Conservation (phyloP, 2,113 vertebrate species). For the Pteropus alecto region DNA sequence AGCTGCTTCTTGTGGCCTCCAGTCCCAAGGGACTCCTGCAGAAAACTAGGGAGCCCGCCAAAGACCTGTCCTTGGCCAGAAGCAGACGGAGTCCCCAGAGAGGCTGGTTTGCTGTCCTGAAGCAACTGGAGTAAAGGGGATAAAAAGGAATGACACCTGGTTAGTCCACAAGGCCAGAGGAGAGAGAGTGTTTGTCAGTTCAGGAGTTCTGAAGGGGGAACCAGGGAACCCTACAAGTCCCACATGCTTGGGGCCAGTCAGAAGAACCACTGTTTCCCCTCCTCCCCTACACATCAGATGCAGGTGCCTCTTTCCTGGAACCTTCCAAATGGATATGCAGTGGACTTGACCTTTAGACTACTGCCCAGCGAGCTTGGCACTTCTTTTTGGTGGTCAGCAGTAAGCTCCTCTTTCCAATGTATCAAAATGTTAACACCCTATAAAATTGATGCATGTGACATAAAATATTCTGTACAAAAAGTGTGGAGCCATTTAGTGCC, state of each 20-base stretch:
- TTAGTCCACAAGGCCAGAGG: background rate
- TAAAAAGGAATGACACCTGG: background rate
- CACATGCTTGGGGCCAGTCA: background rate
- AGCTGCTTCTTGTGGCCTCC: background rate
- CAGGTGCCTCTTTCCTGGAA: background rate
- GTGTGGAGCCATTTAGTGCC: background rate
- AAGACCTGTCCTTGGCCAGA: slow-evolving; percentile 37
- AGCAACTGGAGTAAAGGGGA: background rate
- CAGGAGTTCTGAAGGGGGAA: background rate
- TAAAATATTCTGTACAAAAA: background rate
- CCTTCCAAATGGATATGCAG: background rate
- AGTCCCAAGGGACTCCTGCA: background rate
- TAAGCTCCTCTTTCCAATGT: background rate
- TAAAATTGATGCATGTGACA: background rate
- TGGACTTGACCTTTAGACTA: background rate
- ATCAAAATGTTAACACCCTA: background rate
- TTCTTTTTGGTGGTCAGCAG: background rate
- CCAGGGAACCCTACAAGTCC: rapidly evolving
- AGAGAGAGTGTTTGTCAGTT: background rate
- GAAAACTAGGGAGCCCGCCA: background rate
- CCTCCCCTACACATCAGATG: background rate
- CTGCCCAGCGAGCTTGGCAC: background rate
- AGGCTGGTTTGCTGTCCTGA: slow-evolving; percentile 1
- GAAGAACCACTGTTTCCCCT: background rate
- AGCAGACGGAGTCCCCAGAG: slow-evolving; percentile 10